Percentiles rank a stretch among this genome's conserved stretches.
Conservation (phyloP, 2,797 vertebrate species). For the Gephyroberyx darwinii region DNA sequence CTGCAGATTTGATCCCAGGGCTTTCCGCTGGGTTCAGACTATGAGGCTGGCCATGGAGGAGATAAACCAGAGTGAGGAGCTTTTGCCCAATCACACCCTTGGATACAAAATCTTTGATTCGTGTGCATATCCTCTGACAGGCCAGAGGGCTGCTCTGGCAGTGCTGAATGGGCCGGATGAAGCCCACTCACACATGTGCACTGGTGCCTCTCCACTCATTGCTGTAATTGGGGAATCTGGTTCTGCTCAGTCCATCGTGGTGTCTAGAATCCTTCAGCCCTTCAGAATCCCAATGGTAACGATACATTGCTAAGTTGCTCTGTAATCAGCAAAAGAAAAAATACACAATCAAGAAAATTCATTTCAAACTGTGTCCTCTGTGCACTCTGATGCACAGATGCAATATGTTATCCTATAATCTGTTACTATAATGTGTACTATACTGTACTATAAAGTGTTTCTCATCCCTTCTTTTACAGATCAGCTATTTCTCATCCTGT, state of each 20-base stretch:
- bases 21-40: constrained; percentile 81
- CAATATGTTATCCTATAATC: background rate
- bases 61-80: constrained; percentile 73
- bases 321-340: background rate
- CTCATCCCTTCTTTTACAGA: constrained; percentile 57
- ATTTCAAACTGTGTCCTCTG: background rate
- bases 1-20: constrained; percentile 79
- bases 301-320: background rate
- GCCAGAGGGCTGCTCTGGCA: constrained; percentile 77
- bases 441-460: background rate
- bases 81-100: constrained; percentile 76
- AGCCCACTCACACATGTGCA: constrained; percentile 62
- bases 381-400: too few relatives aligned
- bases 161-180: constrained; percentile 73
- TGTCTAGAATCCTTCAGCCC: constrained; percentile 78
- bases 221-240: constrained; percentile 82
- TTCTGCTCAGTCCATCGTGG: constrained; percentile 82
- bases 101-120: constrained; percentile 84
- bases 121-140: constrained; percentile 80
- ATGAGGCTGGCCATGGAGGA: constrained; percentile 82
- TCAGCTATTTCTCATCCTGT: constrained; percentile 84
- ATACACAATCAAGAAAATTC: background rate
- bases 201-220: constrained; percentile 67
- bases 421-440: background rate
- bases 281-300: constrained; percentile 82